A percentile compares a stretch with the other conserved stretches of the same genome.
These are phyloP conservation scores for Sphaerophoria taeniata DNA, from an alignment of 2,888 invertebrate species.

Conservation along the genomic window DNA sequence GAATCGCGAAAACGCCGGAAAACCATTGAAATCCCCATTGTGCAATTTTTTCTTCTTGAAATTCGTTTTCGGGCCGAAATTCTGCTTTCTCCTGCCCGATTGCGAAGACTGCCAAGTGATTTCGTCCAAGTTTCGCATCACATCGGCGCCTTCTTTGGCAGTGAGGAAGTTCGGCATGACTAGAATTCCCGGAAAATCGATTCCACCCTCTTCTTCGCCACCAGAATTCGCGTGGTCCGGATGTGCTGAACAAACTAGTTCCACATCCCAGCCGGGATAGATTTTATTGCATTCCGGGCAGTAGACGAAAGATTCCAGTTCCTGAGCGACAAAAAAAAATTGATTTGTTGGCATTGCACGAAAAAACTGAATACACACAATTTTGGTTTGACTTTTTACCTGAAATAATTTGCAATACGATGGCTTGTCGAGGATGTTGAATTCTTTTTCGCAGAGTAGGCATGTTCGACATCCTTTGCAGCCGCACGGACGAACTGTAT, in stretches of 20 bases:
- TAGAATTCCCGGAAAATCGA: slow-evolving; percentile 86
- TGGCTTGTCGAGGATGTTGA: slow-evolving; percentile 80
- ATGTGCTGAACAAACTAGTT: slow-evolving; percentile 86
- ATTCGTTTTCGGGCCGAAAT: slow-evolving; percentile 99
- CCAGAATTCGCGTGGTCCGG: slow-evolving; percentile 84
- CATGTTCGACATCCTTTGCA: slow-evolving; percentile 96
- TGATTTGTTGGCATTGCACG: neutral
- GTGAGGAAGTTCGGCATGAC: slow-evolving; percentile 90
- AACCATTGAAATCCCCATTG: slow-evolving; percentile 91
- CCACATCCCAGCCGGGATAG: slow-evolving; percentile 89
- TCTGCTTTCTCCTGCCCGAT: slow-evolving; percentile 98
- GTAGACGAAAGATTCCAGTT: slow-evolving; percentile 87
- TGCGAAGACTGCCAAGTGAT: slow-evolving; percentile 96
- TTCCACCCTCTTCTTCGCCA: slow-evolving; percentile 45
- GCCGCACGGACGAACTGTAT: slow-evolving; percentile 88
- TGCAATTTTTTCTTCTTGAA: slow-evolving; percentile 96
- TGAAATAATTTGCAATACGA: slow-evolving; percentile 77
- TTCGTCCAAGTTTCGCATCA: slow-evolving; percentile 89
- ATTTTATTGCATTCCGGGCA: slow-evolving; percentile 90
- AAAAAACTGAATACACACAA: slow-evolving; percentile 2
- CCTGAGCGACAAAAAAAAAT: slow-evolving; percentile 78
- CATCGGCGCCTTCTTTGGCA: slow-evolving; percentile 86
- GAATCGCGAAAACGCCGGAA: slow-evolving; percentile 91
- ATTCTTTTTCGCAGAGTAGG: slow-evolving; percentile 91
- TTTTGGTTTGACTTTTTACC: slow-evolving; percentile 77